phyloP scores from a whole-genome alignment of 2,797 vertebrate species.

The Austrolebias charrua region DNA sequence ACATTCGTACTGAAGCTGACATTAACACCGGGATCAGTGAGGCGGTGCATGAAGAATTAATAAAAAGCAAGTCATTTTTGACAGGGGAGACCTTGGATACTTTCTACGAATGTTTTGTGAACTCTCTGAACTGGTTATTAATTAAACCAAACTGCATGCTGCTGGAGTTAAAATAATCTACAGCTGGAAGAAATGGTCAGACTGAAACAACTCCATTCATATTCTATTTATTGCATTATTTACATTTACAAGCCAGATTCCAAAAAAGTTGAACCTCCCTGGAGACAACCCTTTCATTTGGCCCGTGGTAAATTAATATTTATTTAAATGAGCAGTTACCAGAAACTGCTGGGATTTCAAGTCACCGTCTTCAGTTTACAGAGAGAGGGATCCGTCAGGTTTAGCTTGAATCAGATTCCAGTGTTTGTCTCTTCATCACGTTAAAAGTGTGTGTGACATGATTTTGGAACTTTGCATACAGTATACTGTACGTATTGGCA shows the following conservation, averaged over 20 bases:
- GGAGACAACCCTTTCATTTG: conserved; percentile 4
- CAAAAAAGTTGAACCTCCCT: too few relatives aligned
- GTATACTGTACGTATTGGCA: too few relatives aligned
- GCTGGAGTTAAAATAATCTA: not conserved
- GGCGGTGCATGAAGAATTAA: not conserved
- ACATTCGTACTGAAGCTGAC: not conserved
- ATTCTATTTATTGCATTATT: too few relatives aligned
- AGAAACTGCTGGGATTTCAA: conserved; percentile 1
- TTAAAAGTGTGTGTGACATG: not conserved
- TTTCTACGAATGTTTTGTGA: not conserved
- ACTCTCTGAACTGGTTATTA: not conserved
- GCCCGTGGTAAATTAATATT: not conserved
- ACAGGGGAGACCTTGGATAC: not conserved
- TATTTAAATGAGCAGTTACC: conserved; percentile 9
- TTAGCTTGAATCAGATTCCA: not conserved
- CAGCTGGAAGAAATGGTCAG: not conserved
- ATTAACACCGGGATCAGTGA: too few relatives aligned
- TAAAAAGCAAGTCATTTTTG: not conserved
- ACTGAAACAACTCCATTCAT: too few relatives aligned
- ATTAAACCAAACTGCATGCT: not conserved
- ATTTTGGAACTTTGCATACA: too few relatives aligned
- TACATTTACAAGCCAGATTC: too few relatives aligned
- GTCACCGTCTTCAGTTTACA: not conserved
- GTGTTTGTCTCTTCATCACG: not conserved
- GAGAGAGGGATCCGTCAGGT: not conserved